A percentile compares a stretch with the other conserved stretches of the same genome.
These are phyloP conservation scores for Nephrotoma guestfalica DNA, from an alignment of 2,888 invertebrate species.

Conservation along the genomic window DNA sequence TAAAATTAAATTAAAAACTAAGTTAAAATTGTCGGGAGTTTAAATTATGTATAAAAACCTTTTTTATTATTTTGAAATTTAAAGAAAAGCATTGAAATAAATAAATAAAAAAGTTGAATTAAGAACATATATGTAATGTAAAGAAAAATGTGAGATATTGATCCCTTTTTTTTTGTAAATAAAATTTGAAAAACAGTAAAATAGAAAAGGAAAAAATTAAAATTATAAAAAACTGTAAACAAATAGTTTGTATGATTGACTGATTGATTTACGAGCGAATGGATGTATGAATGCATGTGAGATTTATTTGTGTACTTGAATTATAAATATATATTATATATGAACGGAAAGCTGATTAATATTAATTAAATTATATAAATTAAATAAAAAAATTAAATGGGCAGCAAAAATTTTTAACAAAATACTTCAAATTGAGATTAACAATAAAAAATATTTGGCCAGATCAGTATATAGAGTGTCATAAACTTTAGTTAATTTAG, in stretches of 20 bases:
- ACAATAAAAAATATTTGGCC: neutral
- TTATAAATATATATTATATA: neutral
- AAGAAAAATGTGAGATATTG: neutral
- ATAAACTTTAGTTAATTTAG: neutral
- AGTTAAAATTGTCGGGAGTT: neutral
- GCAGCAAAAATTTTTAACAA: neutral
- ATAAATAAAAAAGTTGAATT: neutral
- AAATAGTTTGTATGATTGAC: neutral
- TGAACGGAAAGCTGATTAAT: neutral
- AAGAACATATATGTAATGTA: neutral
- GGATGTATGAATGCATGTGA: neutral
- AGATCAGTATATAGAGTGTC: neutral
- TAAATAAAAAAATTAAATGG: neutral
- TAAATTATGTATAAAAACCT: neutral
- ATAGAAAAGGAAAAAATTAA: neutral
- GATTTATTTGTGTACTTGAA: neutral
- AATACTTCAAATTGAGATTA: neutral
- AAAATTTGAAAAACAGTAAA: neutral
- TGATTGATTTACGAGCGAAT: neutral
- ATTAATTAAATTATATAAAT: neutral
- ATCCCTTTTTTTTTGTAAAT: neutral
- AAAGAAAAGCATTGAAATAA: neutral
- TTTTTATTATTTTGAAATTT: neutral
- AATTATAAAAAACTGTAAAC: neutral
- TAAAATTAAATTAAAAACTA: neutral